Evolutionary conservation across 2,888 invertebrate species (phyloP), one percentile per base, ranked within the genome.

Genomic region (Himalopsyche tibetana): DNA sequence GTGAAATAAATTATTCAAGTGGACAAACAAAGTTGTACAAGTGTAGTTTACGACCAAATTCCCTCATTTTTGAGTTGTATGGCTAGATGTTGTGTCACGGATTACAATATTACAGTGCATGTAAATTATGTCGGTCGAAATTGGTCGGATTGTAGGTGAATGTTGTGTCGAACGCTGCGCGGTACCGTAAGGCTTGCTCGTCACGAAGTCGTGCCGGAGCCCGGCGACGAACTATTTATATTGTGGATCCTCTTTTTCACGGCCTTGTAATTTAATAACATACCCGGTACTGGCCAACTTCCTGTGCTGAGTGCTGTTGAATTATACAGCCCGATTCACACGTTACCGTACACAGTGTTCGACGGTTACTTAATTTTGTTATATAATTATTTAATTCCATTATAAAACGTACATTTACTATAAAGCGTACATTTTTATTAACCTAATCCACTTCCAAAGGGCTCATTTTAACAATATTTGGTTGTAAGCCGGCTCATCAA

Each of bases 61-160:
- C 8, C 51, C 51, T 15, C 51, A 51, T 51, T 63, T 9, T 63
- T 63, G 69, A 28, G 28, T 28, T 74, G 74, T 74, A 74, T 74
- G 15, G 74, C 36, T 36, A 74, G 74, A 74, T 74, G 74, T 74
- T 74, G 74, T 15, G 74, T 74, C 74, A 74, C 74, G 74, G 74
- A 74, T 74, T 74, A 36, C 74, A 74, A 74, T 28, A 28, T 74
- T 74, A 87, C 84, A 56, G 84, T 42, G 69, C 86, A 87, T 86
- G 87, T 87, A 87, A 86, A 88, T 88, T 86, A 84, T 86, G 85
- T 74, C 82, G 40, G 45, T 51, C 51, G 42, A 84, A 86, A 86
- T 82, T 82, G 56, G 42, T 56, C 19, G 80, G 55, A 82, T 51
- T 40, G 81, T 63, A 56, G 55, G 79, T 55, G 83, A 40, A 38